Percentiles rank a stretch among this genome's conserved stretches.
Evolutionary conservation across 1,140 invertebrate genomes (phyloP).

Genomic region (Drosophila orosa): DNA sequence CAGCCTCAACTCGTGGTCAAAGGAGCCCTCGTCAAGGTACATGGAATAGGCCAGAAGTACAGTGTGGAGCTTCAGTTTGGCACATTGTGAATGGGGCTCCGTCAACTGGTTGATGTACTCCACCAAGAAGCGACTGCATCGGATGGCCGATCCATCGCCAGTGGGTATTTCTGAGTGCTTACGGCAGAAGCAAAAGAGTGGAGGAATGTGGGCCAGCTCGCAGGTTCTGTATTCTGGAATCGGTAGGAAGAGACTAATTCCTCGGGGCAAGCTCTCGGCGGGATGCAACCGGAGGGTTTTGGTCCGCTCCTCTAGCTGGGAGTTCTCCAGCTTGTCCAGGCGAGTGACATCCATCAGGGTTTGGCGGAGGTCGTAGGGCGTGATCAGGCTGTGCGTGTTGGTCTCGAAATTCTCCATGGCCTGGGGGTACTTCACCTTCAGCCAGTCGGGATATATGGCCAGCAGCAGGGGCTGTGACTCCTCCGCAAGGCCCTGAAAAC

Average conservation of each 20-base stretch:
- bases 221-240: conserved; percentile 90
- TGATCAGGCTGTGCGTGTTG: conserved; percentile 90
- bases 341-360: conserved; percentile 86
- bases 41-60: conserved; percentile 85
- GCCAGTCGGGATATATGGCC: conserved; percentile 90
- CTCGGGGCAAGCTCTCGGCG: conserved; percentile 76
- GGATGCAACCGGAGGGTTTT: neutral
- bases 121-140: conserved; percentile 36
- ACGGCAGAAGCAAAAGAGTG: conserved; percentile 38
- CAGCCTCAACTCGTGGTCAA: conserved; percentile 19
- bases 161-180: conserved; percentile 18
- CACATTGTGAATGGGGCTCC: neutral
- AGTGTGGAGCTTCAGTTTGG: neutral
- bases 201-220: conserved; percentile 84
- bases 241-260: conserved; percentile 90
- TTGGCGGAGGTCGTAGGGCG: conserved; percentile 92
- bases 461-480: conserved; percentile 94
- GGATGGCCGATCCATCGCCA: conserved; percentile 23
- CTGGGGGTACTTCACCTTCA: conserved; percentile 86
- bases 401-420: conserved; percentile 87
- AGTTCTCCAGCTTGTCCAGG: conserved; percentile 63
- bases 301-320: conserved; percentile 50
- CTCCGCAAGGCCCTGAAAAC: conserved; percentile 91
- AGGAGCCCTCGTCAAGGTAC: conserved; percentile 8
- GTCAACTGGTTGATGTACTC: conserved; percentile 23